Percentiles rank a stretch among this genome's conserved stretches.
Evolutionary conservation across 2,888 invertebrate genomes (phyloP).

Genomic region (Plagiodera versicolora): DNA sequence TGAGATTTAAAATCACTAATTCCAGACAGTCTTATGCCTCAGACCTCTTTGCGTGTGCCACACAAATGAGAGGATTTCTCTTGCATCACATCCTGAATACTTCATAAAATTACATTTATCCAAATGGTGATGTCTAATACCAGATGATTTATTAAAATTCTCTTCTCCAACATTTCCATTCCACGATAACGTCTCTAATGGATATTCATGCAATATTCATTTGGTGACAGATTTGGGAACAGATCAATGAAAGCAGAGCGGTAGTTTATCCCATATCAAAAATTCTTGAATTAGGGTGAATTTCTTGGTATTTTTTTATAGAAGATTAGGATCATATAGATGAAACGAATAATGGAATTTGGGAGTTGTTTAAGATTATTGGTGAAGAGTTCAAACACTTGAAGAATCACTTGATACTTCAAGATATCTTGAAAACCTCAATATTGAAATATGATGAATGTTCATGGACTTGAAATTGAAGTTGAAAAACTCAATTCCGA

Average conservation of each 20-base stretch:
- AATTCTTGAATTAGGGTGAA: too few species aligned
- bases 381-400: too few species aligned
- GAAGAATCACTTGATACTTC: too few species aligned
- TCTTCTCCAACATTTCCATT: not conserved
- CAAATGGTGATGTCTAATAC: slow-evolving; percentile 11
- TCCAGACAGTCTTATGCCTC: not conserved
- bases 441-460: too few species aligned
- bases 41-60: not conserved
- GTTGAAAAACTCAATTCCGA: too few species aligned
- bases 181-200: not conserved
- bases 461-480: too few species aligned
- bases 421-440: too few species aligned
- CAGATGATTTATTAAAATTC: slow-evolving; percentile 9
- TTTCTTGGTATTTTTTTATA: too few species aligned
- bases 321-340: too few species aligned
- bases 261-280: not conserved
- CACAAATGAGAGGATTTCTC: not conserved
- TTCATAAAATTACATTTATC: not conserved
- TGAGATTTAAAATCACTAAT: not conserved
- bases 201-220: not conserved
- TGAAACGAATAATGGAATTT: too few species aligned
- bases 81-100: not conserved
- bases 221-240: not conserved
- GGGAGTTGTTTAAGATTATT: too few species aligned
- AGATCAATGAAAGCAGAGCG: not conserved